phyloP scores from a whole-genome alignment of 1,140 invertebrate genomes.

The Dinoponera quadriceps region DNA sequence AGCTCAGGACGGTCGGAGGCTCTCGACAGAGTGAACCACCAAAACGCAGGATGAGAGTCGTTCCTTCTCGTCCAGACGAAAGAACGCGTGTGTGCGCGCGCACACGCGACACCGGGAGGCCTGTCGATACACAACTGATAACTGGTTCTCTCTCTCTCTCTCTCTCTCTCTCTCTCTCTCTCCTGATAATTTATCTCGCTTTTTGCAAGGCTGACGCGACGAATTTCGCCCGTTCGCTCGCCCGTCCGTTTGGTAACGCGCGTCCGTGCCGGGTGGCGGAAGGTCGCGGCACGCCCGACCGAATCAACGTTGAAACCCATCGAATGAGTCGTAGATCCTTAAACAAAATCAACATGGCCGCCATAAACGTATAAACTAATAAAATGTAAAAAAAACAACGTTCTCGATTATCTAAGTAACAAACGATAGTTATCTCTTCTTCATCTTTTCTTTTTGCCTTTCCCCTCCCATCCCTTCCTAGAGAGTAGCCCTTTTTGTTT shows the following conservation, averaged over 20 bases:
- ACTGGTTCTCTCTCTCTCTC: background rate
- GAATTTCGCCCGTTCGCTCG: constrained; percentile 18
- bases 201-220: constrained; percentile 18
- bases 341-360: constrained; percentile 85
- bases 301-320: constrained; percentile 76
- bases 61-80: constrained; percentile 10
- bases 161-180: too few species aligned
- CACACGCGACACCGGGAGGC: constrained; percentile 24
- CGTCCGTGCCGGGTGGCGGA: constrained; percentile 31
- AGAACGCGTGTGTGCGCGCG: constrained; percentile 7
- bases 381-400: constrained; percentile 86
- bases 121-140: constrained; percentile 13
- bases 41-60: background rate
- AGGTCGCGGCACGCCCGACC: constrained; percentile 62
- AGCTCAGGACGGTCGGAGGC: background rate
- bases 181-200: constrained; percentile 6
- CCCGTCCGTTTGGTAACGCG: background rate
- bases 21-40: constrained; percentile 17
- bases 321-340: constrained; percentile 79
- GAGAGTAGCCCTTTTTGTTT: constrained; percentile 68
- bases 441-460: background rate
- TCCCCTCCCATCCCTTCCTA: constrained; percentile 63
- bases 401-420: constrained; percentile 86
- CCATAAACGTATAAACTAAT: constrained; percentile 85
- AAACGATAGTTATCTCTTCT: constrained; percentile 84